Percentiles rank a stretch among this genome's conserved stretches.
Conservation (phyloP, 2,888 invertebrate genomes). For the Amphipyra tragopoginis region DNA sequence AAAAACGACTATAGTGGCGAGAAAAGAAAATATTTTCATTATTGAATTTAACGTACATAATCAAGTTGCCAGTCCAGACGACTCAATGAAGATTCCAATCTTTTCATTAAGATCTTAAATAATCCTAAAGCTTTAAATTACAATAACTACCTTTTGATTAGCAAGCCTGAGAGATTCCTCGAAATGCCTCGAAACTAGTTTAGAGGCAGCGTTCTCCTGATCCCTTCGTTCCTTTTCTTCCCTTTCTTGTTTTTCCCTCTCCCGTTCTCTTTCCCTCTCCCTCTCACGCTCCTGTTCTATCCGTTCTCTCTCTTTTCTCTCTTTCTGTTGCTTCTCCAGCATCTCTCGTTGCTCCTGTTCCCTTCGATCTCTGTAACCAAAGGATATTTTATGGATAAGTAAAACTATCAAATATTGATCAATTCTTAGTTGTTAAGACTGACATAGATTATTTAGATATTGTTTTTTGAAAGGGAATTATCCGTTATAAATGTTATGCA, state of each 20-base stretch:
- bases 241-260: slow-evolving; percentile 87
- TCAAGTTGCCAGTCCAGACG: not conserved
- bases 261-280: slow-evolving; percentile 87
- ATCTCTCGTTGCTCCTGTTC: slow-evolving; percentile 90
- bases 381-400: slow-evolving; percentile 40
- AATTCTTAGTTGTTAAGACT: too few species aligned
- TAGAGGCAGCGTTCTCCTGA: slow-evolving; percentile 93
- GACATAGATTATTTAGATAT: too few species aligned
- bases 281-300: slow-evolving; percentile 91
- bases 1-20: too few species aligned
- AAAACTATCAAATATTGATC: not conserved
- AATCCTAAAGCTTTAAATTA: not conserved
- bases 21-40: too few species aligned
- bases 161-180: slow-evolving; percentile 95
- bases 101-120: too few species aligned
- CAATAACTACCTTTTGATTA: slow-evolving; percentile 92
- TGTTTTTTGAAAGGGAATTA: too few species aligned
- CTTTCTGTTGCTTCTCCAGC: slow-evolving; percentile 92
- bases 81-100: too few species aligned
- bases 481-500: too few species aligned
- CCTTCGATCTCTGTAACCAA: slow-evolving; percentile 84
- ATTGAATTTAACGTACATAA: not conserved
- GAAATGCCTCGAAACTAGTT: slow-evolving; percentile 96
- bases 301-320: slow-evolving; percentile 91
- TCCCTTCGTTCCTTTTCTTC: slow-evolving; percentile 91